Evolutionary conservation across 2,797 vertebrate species (phyloP).

Genomic region (Distichodus sexfasciatus): DNA sequence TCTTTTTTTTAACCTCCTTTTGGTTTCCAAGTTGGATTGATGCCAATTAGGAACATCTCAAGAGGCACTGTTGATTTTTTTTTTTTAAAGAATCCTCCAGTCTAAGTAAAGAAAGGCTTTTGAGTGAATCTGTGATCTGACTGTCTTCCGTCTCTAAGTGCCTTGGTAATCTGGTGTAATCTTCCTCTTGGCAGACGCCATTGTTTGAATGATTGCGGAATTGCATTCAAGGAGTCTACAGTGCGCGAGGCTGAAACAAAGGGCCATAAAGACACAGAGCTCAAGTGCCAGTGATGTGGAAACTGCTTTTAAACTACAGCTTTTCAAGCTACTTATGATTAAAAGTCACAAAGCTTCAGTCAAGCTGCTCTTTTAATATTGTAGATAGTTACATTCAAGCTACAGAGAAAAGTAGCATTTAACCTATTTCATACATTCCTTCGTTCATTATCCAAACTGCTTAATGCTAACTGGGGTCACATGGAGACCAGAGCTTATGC

Average conservation of each 20-base stretch:
- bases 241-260: background rate
- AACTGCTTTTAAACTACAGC: too few relatives aligned
- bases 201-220: constrained; percentile 40
- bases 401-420: too few relatives aligned
- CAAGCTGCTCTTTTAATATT: too few relatives aligned
- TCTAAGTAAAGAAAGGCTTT: background rate
- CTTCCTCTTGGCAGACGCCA: constrained; percentile 25
- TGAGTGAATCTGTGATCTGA: constrained; percentile 28
- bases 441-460: too few relatives aligned
- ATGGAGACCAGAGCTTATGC: too few relatives aligned
- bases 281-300: constrained; percentile 8
- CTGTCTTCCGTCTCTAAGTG: constrained; percentile 7
- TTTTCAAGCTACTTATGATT: too few relatives aligned
- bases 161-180: constrained; percentile 41
- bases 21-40: constrained; percentile 18
- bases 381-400: too few relatives aligned
- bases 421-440: too few relatives aligned
- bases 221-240: constrained; percentile 15
- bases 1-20: constrained; percentile 8
- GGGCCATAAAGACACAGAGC: background rate
- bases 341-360: constrained; percentile 12
- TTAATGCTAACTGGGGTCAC: too few relatives aligned
- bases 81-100: constrained; percentile 15
- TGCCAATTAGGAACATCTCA: constrained; percentile 16
- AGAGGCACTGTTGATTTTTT: background rate